Evolutionary conservation across 2,797 vertebrate genomes (phyloP), one percentile per base, ranked within the genome.

Genomic region (Macropus fuliginosus): DNA sequence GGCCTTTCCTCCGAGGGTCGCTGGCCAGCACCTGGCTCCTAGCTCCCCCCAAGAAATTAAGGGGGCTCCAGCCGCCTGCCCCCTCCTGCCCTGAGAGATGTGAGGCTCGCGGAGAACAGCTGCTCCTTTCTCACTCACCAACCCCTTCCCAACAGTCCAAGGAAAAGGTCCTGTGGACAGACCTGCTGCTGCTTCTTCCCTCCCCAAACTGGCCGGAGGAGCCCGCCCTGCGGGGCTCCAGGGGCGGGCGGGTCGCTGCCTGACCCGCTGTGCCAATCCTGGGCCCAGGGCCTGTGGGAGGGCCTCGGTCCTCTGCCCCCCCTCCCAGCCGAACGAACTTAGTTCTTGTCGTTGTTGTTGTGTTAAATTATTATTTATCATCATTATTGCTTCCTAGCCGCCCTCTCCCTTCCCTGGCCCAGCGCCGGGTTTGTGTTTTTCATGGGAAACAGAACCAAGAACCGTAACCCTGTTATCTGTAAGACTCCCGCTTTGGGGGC

Each of bases 351-450:
- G 50, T 90, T 90, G 27, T 90, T 28, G 18, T 50, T 90, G 89
- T 90, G 89, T 91, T 91, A 91, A 91, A 31, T 91, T 91, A 91
- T 91, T 91, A 91, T 91, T 91, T 91, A 91, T 66, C n/a, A 66
- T 34, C 34, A 62, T 46, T 40, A 81, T 34, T 55, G 40, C 74
- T 87, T 55, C 90, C 90, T 31, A 55, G 46, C 4, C 40, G 50
- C 74, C 40, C 24, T 50, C 40, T 24, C 40, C n/a, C 34, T 11
- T 54, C 54, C 29, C 90, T 55, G 90, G 90, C 13, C 1, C 10
- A n/a, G 18, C 29, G 90, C 54, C 29, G 21, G 90, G 54, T 55
- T 54, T 54, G 29, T 91, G 90, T 91, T 91, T 55, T 55, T 55
- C 74, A 87, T 87, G 74, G 74, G 12, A 50, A 50, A 40, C 50